These are phyloP conservation scores for Mesoclemmys tuberculata DNA, from an alignment of 2,113 vertebrate species.

Conservation along the genomic window DNA sequence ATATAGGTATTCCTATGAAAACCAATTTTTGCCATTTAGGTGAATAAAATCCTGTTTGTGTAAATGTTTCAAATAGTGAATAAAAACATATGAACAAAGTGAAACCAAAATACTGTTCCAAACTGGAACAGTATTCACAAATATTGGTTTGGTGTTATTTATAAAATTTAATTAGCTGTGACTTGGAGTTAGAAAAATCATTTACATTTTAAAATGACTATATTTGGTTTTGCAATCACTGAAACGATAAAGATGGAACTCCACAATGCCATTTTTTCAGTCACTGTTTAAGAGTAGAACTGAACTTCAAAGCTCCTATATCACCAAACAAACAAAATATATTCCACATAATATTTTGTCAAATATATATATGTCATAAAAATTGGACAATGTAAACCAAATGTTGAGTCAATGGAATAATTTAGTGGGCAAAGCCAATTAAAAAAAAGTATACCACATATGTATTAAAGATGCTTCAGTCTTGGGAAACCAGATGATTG, in stretches of 20 bases:
- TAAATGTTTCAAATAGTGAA: not conserved
- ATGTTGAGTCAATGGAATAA: not conserved
- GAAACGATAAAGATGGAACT: not conserved
- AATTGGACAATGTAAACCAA: not conserved
- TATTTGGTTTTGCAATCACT: not conserved
- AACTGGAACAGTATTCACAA: not conserved
- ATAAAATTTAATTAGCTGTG: not conserved
- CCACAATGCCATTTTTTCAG: not conserved
- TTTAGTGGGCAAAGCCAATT: not conserved
- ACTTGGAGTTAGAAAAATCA: not conserved
- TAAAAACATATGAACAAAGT: not conserved
- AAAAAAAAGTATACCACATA: not conserved
- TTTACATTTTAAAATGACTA: not conserved
- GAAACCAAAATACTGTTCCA: not conserved
- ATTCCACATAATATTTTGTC: not conserved
- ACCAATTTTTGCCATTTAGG: not conserved
- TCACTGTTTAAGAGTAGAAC: rapidly evolving
- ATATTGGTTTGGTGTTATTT: not conserved
- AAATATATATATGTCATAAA: not conserved
- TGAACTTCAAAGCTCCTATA: not conserved
- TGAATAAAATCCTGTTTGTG: not conserved
- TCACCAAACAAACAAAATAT: not conserved
- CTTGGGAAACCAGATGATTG: not conserved
- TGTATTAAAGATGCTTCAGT: not conserved
- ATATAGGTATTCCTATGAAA: not conserved